Evolutionary conservation across 2,113 vertebrate species (phyloP), one percentile per base, ranked within the genome.

Genomic region (Chaetura pelagica): DNA sequence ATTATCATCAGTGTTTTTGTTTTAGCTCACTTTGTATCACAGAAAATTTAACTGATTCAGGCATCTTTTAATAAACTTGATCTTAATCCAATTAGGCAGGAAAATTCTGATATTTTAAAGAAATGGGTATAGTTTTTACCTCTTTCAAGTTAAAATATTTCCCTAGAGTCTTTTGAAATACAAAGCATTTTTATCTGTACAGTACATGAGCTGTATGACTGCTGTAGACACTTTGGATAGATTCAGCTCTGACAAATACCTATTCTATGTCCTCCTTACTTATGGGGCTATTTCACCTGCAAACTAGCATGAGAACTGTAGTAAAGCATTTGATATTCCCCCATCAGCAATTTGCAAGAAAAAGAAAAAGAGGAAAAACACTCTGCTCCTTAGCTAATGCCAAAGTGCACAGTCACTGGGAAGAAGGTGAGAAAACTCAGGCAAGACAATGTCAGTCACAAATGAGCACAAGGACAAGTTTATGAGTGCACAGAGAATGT

Each of bases 71-170:
- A 97, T 98, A 97, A 97, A 97, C 90, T 95, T 96, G 89, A 96
- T 96, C 93, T 96, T 98, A 97, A 98, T 97, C 94, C 92, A 97
- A 97, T 97, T 97, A 97, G 95, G 92, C 96, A 98, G 96, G 95
- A 97, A 93, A 94, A 84, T 89, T 96, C 83, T 96, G 82, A 97
- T 94, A 95, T 89, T 87, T 92, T 94, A 86, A 96, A 78, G 24
- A 92, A 95, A 95, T 82, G 40, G 61, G 81, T 97, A 86, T 80
- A 94, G 52, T 95, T 88, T 92, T 90, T 74, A 97, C 32, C 9
- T 34, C 17, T 91, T 96, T 95, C 77, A 94, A 97, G 64, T 51
- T 86, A 30, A 92, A 87, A 82, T 35, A 59, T 85, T 89, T 95
- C 81, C 72, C 59, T n/a, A 57, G 82, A 69, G 58, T 84, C 61